Conservation (phyloP, 2,888 invertebrate species). For the Nemapogon koenigi region DNA sequence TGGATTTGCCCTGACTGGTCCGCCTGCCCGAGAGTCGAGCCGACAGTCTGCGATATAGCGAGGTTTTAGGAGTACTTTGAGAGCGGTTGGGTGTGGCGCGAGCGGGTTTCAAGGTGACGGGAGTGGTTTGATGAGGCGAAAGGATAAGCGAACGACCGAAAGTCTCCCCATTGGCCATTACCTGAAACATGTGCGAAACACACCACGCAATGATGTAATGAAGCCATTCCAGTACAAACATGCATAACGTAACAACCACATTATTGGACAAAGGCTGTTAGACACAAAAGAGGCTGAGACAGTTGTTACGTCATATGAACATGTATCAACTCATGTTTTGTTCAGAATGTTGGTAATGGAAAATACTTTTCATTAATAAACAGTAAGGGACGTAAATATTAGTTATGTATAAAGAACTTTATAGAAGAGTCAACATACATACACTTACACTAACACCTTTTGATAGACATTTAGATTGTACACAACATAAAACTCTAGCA, state of each 20-base stretch:
- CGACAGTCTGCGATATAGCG: conserved; percentile 53
- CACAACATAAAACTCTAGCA: no score
- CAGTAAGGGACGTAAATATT: neutral
- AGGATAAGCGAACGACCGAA: conserved; percentile 70
- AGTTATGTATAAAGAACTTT: no score
- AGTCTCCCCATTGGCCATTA: conserved; percentile 72
- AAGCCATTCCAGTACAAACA: conserved; percentile 63
- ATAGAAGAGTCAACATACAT: no score
- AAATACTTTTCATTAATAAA: neutral
- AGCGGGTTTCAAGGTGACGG: conserved; percentile 40
- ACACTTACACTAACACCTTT: no score
- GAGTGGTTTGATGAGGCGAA: conserved; percentile 50
- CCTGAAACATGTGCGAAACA: conserved; percentile 72
- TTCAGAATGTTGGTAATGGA: neutral
- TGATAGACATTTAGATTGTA: no score
- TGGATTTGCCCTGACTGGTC: conserved; percentile 27
- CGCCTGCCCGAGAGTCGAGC: conserved; percentile 52
- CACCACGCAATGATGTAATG: conserved; percentile 66
- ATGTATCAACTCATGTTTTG: neutral
- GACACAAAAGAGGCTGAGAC: conserved; percentile 34
- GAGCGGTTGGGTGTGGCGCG: conserved; percentile 44
- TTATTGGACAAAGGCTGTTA: conserved; percentile 38
- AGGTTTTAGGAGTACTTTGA: conserved; percentile 53
- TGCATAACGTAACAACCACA: conserved; percentile 47
- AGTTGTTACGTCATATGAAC: neutral